A percentile compares a stretch with the other conserved stretches of the same genome.
phyloP scores from a whole-genome alignment of 2,888 invertebrate species.

The Lochmaea capreae region DNA sequence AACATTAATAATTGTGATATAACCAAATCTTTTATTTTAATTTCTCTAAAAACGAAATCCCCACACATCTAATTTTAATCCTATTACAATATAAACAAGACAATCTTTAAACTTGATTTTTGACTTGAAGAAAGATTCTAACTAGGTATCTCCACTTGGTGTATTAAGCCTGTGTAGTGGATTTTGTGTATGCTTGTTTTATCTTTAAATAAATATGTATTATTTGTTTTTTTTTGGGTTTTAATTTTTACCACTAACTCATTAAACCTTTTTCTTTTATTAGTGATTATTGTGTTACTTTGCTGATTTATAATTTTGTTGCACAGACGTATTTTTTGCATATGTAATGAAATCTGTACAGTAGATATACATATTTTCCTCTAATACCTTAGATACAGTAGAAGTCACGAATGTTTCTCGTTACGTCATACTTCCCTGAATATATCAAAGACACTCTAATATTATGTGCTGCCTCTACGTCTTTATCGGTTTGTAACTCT shows the following conservation, averaged over 20 bases:
- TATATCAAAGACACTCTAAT: no score
- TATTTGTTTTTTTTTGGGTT: constrained; percentile 24
- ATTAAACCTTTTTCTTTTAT: constrained; percentile 5
- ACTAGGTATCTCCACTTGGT: constrained; percentile 2
- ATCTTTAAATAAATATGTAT: constrained; percentile 30
- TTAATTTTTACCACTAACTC: constrained; percentile 26
- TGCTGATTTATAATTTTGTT: background rate
- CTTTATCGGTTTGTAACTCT: no score
- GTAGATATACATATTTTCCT: background rate
- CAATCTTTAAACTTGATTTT: background rate
- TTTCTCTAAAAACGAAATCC: no score
- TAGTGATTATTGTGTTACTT: background rate
- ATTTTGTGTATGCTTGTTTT: constrained; percentile 25
- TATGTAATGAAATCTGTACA: background rate
- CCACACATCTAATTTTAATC: no score
- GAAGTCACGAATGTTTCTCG: no score
- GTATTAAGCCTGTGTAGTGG: constrained; percentile 16
- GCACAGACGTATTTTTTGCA: background rate
- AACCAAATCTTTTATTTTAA: no score
- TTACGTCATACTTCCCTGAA: no score
- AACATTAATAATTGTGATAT: no score
- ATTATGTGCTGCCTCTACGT: no score
- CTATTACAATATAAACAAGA: no score
- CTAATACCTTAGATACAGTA: no score
- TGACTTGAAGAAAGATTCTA: background rate